These are phyloP conservation scores for Eupelmus urozonus DNA, from an alignment of 2,888 invertebrate species.

Conservation along the genomic window DNA sequence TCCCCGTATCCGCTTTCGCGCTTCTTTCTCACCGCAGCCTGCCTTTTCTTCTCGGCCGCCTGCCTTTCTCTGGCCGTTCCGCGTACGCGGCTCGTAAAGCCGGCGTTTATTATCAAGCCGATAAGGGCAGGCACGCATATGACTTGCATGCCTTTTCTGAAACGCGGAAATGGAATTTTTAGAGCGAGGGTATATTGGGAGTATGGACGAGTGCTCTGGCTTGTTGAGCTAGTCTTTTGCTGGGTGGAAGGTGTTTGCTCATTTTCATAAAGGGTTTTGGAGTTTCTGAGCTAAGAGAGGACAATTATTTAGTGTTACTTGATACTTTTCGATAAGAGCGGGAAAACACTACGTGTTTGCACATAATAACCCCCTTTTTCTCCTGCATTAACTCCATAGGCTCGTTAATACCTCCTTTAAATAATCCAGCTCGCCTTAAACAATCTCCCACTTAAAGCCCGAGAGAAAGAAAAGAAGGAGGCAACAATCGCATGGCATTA, in stretches of 20 bases:
- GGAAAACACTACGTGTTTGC: too few species aligned
- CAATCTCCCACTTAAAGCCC: not conserved
- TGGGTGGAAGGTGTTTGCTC: too few species aligned
- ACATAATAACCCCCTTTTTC: too few species aligned
- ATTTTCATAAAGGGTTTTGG: too few species aligned
- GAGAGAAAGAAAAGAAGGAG: conserved; percentile 4
- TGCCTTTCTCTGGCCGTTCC: not conserved
- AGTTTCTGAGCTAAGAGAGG: too few species aligned
- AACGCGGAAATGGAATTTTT: conserved; percentile 26
- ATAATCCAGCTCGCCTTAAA: too few species aligned
- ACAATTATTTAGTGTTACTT: too few species aligned
- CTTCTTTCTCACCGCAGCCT: conserved; percentile 7
- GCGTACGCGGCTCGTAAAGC: conserved; percentile 64
- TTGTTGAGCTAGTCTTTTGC: too few species aligned
- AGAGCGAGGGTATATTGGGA: conserved; percentile 25
- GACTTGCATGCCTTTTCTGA: not conserved
- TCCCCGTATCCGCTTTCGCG: not conserved
- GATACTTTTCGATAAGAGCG: too few species aligned
- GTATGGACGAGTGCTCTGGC: too few species aligned
- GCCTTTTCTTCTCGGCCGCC: conserved; percentile 13
- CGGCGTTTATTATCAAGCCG: conserved; percentile 70
- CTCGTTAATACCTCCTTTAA: too few species aligned
- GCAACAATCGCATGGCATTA: conserved; percentile 6
- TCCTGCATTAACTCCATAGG: too few species aligned
- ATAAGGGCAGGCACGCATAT: conserved; percentile 55